These are phyloP conservation scores for Biston stratarius DNA, from an alignment of 2,888 invertebrate species.

Conservation along the genomic window DNA sequence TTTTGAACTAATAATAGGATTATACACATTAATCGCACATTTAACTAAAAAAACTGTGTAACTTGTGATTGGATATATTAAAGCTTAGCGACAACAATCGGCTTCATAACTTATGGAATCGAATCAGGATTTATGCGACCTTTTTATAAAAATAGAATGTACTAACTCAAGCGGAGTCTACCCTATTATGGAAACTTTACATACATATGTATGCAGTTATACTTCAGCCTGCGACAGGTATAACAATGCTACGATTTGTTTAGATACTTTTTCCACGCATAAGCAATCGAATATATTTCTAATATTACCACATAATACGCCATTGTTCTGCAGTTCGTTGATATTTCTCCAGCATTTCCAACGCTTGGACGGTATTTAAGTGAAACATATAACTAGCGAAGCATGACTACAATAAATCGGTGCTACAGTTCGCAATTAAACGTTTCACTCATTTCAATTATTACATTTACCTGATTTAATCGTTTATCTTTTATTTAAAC, in stretches of 20 bases:
- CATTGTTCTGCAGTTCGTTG: conserved; percentile 82
- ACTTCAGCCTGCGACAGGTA: conserved; percentile 67
- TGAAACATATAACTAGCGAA: conserved; percentile 77
- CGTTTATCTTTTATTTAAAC: conserved; percentile 12
- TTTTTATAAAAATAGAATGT: conserved; percentile 50
- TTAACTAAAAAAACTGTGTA: conserved; percentile 6
- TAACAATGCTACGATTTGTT: conserved; percentile 84
- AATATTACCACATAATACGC: conserved; percentile 86
- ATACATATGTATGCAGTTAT: conserved; percentile 61
- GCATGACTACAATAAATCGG: conserved; percentile 72
- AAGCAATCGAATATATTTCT: conserved; percentile 84
- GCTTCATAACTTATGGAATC: conserved; percentile 39
- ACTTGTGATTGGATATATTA: conserved; percentile 24
- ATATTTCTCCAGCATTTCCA: conserved; percentile 81
- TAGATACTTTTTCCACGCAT: conserved; percentile 83
- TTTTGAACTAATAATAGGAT: conserved; percentile 46
- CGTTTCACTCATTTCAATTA: conserved; percentile 56
- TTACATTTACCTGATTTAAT: conserved; percentile 37
- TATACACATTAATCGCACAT: conserved; percentile 16
- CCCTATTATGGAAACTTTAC: conserved; percentile 51
- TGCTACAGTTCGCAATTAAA: conserved; percentile 70
- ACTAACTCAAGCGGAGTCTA: conserved; percentile 37
- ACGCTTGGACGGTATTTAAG: conserved; percentile 76
- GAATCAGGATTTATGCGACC: conserved; percentile 41
- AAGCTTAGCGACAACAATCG: conserved; percentile 33